These are phyloP conservation scores for Ceratina australensis DNA, from an alignment of 1,140 invertebrate genomes.

Conservation along the genomic window DNA sequence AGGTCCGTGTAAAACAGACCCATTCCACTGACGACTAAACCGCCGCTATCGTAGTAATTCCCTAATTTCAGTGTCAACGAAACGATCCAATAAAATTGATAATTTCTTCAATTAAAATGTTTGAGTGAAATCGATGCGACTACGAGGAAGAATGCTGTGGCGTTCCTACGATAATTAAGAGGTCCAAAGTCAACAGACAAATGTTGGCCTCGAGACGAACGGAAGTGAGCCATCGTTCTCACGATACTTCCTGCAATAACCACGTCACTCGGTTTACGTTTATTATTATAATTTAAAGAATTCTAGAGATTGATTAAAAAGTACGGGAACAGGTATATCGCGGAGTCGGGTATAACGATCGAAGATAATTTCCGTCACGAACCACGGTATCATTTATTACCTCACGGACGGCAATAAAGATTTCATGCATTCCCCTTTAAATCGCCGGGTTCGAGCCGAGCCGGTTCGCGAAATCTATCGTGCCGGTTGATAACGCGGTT, in stretches of 20 bases:
- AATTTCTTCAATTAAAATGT: no score
- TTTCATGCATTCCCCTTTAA: conserved; percentile 51
- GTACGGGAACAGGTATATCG: background rate
- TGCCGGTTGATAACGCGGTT: conserved; percentile 39
- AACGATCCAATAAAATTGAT: background rate
- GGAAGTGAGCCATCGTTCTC: background rate
- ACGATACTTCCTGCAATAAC: no score
- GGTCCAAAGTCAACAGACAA: background rate
- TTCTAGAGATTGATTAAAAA: no score
- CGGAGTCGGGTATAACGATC: conserved; percentile 31
- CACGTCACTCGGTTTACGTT: background rate
- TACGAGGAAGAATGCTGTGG: background rate
- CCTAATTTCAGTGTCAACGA: background rate
- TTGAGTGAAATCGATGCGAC: no score
- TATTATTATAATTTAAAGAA: no score
- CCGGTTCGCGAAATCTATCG: conserved; percentile 44
- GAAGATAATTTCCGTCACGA: conserved; percentile 60
- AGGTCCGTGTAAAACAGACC: no score
- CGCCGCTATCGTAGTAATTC: no score
- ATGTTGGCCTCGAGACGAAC: background rate
- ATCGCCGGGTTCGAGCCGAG: conserved; percentile 8
- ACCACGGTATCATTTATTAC: conserved; percentile 48
- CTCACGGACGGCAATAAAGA: conserved; percentile 50
- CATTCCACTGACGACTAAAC: no score
- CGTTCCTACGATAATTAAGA: conserved; percentile 27